Evolutionary conservation across 2,797 vertebrate genomes (phyloP), one percentile per base, ranked within the genome.

Genomic region (Lepus townsendii): DNA sequence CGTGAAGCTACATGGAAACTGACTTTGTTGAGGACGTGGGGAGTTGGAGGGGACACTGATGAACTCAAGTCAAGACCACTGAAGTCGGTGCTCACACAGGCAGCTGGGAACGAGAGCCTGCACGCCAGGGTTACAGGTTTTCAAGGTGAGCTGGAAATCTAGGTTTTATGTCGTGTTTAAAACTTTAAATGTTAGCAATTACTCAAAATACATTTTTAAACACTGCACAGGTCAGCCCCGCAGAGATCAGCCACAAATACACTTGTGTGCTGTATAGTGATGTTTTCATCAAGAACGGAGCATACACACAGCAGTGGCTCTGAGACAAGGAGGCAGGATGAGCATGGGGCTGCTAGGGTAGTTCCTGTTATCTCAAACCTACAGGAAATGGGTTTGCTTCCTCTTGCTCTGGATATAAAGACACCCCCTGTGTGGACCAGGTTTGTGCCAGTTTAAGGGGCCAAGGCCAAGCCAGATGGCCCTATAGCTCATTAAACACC

Each of bases 11-110:
- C 62, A 3, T n/a, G 62, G 30, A 12, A 30, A 17, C 19, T 30
- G 11, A 27, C 14, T 73, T 38, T 6, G 17, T 0, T 20, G 10
- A 19, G 35, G 38, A 13, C 10, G 19, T n/a, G 0, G 0, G 14
- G 11, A 14, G 1, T 6, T 22, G 10, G 17, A 3, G 0, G 20
- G 13, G 5, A 32, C 16, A 4, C 1, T 17, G 2, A 13, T 72
- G 69, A 90, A 22, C 11, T 3, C 6, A 38, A 60, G n/a, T 9
- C 2, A 10, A 38, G 11, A 17, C 1, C 6, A 10, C 2, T 2
- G 13, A 13, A 47, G 32, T 1, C 26, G 16, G 16, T 7, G 8
- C 19, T 0, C 9, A 19, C 19, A 19, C 19, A 19, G 13, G 47
- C 54, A 86, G 30, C 60, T 73, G 17, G 8, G 1, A 69, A 35